Evolutionary conservation across 1,140 invertebrate species (phyloP).

Genomic region (Papilio aristodemus): DNA sequence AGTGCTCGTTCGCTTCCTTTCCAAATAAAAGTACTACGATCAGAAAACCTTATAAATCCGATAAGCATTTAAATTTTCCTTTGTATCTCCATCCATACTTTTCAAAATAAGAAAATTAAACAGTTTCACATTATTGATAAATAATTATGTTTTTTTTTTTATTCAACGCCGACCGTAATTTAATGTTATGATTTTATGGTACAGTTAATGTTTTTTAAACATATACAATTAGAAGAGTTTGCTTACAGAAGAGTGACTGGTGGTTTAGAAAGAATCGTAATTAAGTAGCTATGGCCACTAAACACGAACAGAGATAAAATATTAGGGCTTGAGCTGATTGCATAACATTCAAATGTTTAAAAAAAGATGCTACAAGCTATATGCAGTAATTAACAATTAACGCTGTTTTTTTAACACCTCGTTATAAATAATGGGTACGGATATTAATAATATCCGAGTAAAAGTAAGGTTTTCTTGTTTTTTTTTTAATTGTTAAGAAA

Average conservation of each 20-base stretch:
- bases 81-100: no score
- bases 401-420: background rate
- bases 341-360: slow-evolving; percentile 28
- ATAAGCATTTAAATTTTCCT: no score
- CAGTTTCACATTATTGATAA: no score
- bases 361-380: background rate
- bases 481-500: background rate
- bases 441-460: background rate
- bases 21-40: no score
- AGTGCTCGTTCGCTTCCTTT: no score
- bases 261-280: slow-evolving; percentile 25
- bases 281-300: slow-evolving; percentile 21
- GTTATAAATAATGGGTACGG: slow-evolving; percentile 6
- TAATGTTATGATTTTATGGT: background rate
- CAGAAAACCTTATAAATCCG: no score
- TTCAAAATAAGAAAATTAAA: no score
- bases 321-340: slow-evolving; percentile 11
- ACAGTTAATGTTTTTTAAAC: background rate
- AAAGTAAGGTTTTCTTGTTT: background rate
- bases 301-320: slow-evolving; percentile 24
- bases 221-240: background rate
- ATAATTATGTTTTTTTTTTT: no score
- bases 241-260: background rate
- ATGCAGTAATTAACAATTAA: slow-evolving; percentile 22
- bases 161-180: no score